These are phyloP conservation scores for Baccha elongata DNA, from an alignment of 2,888 invertebrate genomes.

Conservation along the genomic window DNA sequence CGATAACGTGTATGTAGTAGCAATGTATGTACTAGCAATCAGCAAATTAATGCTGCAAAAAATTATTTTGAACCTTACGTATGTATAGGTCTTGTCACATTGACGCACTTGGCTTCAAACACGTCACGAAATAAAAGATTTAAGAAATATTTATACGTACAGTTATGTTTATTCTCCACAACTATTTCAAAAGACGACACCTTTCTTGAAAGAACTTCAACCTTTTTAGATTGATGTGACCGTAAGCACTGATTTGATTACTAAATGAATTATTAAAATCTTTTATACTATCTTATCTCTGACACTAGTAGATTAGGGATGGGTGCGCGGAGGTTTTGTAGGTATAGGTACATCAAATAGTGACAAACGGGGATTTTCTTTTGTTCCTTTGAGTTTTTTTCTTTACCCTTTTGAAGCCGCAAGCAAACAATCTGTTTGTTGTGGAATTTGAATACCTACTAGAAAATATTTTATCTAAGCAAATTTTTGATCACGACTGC, in stretches of 20 bases:
- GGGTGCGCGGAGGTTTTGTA: conserved; percentile 9
- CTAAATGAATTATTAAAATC: conserved; percentile 61
- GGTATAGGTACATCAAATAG: neutral
- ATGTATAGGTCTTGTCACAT: neutral
- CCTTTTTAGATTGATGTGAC: conserved; percentile 58
- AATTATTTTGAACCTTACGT: neutral
- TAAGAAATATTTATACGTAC: conserved; percentile 49
- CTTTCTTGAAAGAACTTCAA: conserved; percentile 41
- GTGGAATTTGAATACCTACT: conserved; percentile 27
- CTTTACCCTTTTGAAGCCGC: conserved; percentile 5
- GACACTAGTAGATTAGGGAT: conserved; percentile 31
- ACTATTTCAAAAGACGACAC: conserved; percentile 20
- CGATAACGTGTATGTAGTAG: neutral
- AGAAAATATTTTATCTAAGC: conserved; percentile 12
- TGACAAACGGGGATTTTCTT: conserved; percentile 54
- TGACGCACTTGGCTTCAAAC: neutral
- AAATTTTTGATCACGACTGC: conserved; percentile 19
- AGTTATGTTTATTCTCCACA: conserved; percentile 42
- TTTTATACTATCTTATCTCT: conserved; percentile 60
- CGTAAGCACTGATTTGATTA: conserved; percentile 63
- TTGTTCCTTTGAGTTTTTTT: conserved; percentile 4
- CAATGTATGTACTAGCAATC: neutral
- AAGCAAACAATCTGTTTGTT: conserved; percentile 29
- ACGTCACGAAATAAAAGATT: too few relatives aligned
- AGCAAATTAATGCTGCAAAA: neutral